Conservation (phyloP, 2,888 invertebrate species). For the Spodoptera exigua region DNA sequence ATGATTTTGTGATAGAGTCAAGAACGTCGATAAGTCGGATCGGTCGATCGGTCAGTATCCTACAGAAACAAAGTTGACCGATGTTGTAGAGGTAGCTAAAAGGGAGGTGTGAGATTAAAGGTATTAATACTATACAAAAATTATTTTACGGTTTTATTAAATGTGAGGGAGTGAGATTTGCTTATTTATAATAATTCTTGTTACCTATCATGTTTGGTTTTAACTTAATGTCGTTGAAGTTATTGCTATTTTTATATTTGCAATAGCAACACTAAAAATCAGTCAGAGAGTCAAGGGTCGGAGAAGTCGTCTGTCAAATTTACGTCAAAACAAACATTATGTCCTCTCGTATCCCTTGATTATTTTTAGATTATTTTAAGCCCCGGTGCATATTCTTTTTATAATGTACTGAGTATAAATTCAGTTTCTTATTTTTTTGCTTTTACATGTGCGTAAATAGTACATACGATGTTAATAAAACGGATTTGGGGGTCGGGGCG, state of each 20-base stretch:
- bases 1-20: too few relatives aligned
- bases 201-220: background rate
- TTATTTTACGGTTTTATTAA: too few relatives aligned
- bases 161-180: too few relatives aligned
- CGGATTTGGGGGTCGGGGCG: slow-evolving; percentile 56
- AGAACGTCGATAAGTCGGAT: too few relatives aligned
- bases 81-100: too few relatives aligned
- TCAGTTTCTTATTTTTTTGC: slow-evolving; percentile 10
- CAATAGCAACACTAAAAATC: slow-evolving; percentile 16
- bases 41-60: too few relatives aligned
- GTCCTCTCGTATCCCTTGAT: slow-evolving; percentile 17
- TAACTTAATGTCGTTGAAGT: background rate
- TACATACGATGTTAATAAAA: slow-evolving; percentile 60
- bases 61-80: too few relatives aligned
- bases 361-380: slow-evolving; percentile 52
- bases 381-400: slow-evolving; percentile 10
- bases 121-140: too few relatives aligned
- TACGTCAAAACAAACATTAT: slow-evolving; percentile 47
- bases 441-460: slow-evolving; percentile 16
- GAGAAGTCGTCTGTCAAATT: slow-evolving; percentile 1
- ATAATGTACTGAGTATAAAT: slow-evolving; percentile 26
- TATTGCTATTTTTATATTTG: slow-evolving; percentile 4
- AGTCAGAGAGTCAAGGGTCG: background rate
- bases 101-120: too few relatives aligned
- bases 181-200: too few relatives aligned